These are phyloP conservation scores for Sphaeridia pumilis DNA, from an alignment of 2,888 invertebrate genomes.

Conservation along the genomic window DNA sequence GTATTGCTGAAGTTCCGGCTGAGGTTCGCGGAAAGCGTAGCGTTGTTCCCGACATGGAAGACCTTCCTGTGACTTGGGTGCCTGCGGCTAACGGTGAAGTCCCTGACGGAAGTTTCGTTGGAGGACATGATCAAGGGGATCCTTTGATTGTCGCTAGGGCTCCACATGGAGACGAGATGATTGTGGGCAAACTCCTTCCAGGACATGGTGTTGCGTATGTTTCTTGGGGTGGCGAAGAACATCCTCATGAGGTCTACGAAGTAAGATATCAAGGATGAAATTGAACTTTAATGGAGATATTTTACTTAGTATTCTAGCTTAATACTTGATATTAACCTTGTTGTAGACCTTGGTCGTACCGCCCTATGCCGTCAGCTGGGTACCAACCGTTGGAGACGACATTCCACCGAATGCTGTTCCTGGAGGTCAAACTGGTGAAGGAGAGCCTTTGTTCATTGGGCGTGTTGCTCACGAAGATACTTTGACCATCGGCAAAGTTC, in stretches of 20 bases:
- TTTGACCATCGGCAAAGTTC: constrained; percentile 68
- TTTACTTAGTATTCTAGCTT: too few relatives aligned
- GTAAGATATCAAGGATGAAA: constrained; percentile 42
- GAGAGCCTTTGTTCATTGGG: constrained; percentile 67
- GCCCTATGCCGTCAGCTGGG: constrained; percentile 52
- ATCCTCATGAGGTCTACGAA: constrained; percentile 57
- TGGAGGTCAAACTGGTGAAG: constrained; percentile 46
- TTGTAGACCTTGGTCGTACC: constrained; percentile 36
- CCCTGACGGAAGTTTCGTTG: constrained; percentile 30
- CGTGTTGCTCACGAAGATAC: constrained; percentile 65
- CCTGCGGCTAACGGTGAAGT: constrained; percentile 12
- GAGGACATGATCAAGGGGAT: constrained; percentile 43
- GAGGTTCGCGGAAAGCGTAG: constrained; percentile 22
- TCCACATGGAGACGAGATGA: constrained; percentile 56
- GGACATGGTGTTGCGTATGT: constrained; percentile 58
- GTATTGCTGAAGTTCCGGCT: neutral
- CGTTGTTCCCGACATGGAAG: constrained; percentile 36
- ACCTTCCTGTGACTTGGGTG: constrained; percentile 28
- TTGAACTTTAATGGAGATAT: too few relatives aligned
- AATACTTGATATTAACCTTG: too few relatives aligned
- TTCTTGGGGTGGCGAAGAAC: constrained; percentile 64
- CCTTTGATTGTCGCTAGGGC: constrained; percentile 56
- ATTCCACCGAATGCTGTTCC: constrained; percentile 64
- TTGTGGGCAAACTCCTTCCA: constrained; percentile 66
- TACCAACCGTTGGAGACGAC: constrained; percentile 52